These are phyloP conservation scores for Zelostemma sp. DNA, from an alignment of 1,140 invertebrate genomes.

Conservation along the genomic window DNA sequence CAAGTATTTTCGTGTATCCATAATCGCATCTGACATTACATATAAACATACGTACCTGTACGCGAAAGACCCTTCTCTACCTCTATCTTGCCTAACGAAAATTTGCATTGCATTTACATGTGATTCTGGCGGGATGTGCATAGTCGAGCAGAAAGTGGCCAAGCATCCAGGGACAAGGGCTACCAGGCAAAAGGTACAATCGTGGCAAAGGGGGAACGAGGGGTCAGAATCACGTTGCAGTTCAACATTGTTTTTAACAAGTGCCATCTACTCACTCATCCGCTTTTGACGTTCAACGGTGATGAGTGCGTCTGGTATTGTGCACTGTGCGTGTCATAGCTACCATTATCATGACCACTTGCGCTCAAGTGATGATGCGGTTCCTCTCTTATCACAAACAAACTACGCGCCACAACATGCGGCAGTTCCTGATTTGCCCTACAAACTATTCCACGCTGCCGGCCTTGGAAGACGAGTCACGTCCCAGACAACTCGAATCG, in stretches of 20 bases:
- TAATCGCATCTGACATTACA: slow-evolving; percentile 22
- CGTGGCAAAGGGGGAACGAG: slow-evolving; percentile 13
- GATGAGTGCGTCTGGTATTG: slow-evolving; percentile 7
- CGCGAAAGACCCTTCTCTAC: slow-evolving; percentile 29
- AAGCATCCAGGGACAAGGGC: slow-evolving; percentile 7
- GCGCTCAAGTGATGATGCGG: slow-evolving; percentile 52
- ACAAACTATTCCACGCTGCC: no score
- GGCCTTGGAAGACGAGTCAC: no score
- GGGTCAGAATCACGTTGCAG: slow-evolving; percentile 29
- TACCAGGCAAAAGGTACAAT: slow-evolving; percentile 29
- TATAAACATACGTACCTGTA: slow-evolving; percentile 29
- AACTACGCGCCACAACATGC: slow-evolving; percentile 40
- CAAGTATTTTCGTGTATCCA: no score
- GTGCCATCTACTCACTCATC: slow-evolving; percentile 46
- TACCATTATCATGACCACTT: slow-evolving; percentile 59
- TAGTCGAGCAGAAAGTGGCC: slow-evolving; percentile 27
- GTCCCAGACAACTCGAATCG: no score
- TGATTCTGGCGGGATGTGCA: slow-evolving; percentile 31
- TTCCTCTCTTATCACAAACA: slow-evolving; percentile 37
- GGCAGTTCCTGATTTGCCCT: no score
- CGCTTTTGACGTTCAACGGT: slow-evolving; percentile 22
- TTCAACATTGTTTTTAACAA: slow-evolving; percentile 58
- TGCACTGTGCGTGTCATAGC: slow-evolving; percentile 51
- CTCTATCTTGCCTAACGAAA: slow-evolving; percentile 32
- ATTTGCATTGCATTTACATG: slow-evolving; percentile 54